Base-by-base conservation (phyloP, 2,888 invertebrate genomes). In the Artemia sinica region DNA sequence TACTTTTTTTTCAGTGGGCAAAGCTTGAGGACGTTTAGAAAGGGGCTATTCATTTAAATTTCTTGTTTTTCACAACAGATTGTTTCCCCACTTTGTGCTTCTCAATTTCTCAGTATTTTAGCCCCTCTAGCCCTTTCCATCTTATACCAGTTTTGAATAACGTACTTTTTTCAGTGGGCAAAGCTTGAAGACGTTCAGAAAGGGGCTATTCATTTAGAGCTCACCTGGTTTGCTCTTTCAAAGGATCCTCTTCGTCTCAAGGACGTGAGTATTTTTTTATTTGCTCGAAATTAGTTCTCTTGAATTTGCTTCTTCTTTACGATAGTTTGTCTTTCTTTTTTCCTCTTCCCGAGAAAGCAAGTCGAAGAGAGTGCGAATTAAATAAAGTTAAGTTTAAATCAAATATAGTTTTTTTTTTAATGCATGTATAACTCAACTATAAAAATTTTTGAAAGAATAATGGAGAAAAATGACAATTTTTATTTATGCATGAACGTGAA, bases 111-210 rank as follows among this genome's bases (percentile, higher is more conserved):
- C 41, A 41, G 2, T 41, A 4, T 6, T 41, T 41, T 41, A 41
- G 41, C 51, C 41, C 6, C 12, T 18, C 41, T 66, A 51, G 68
- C 51, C 41, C 67, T 65, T 69, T 18, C 10, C 12, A 49, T 52
- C 28, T 69, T 52, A 49, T 68, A 13, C 49, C 41, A 3, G 12
- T 9, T 51, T 0, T 68, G 14, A 68, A n/a, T 58, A 13, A 14
- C 50, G 9, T 28, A 9, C 66, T 66, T 66, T 66, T 52, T 69
- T 68, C 78, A 95, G 92, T 96, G 97, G 95, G 83, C 93, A 73
- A 89, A 91, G 0, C 81, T 98, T 73, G 94, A 96, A 78, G 89
- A 92, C 78, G 94, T 93, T 10, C 94, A 93, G 78, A 91, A 92
- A 76, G 97, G 97, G 8, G 86, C 92, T 81, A 83, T 98, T 0